These are phyloP conservation scores for Gorsachius goisagi DNA, from an alignment of 2,113 vertebrate genomes.

Conservation along the genomic window DNA sequence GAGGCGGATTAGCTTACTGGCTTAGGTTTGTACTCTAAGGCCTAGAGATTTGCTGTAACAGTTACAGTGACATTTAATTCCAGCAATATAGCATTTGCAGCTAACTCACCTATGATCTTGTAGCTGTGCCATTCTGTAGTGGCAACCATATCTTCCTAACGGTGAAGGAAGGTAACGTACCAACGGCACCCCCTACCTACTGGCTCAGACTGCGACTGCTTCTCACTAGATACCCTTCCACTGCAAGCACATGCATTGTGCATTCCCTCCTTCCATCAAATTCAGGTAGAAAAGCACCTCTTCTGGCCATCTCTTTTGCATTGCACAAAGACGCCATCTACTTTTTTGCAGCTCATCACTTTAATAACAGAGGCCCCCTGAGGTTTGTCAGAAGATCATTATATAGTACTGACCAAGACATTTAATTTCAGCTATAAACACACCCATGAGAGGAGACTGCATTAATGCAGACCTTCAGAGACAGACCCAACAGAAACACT, in stretches of 20 bases:
- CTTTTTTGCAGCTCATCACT: neutral
- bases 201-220: neutral
- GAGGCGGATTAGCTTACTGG: neutral
- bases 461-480: neutral
- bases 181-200: neutral
- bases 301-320: neutral
- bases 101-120: neutral
- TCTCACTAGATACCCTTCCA: neutral
- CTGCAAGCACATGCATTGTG: neutral
- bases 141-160: neutral
- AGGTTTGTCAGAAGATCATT: neutral
- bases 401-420: neutral
- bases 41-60: neutral
- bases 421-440: neutral
- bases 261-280: neutral
- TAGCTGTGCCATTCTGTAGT: neutral
- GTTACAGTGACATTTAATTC: neutral
- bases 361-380: neutral
- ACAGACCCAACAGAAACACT: neutral
- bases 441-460: neutral
- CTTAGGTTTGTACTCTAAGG: neutral
- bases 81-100: neutral
- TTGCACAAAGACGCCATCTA: neutral
- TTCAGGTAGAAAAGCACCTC: neutral
- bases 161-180: neutral